Conservation (phyloP, 2,888 invertebrate species). For the Platycheirus rosarum region DNA sequence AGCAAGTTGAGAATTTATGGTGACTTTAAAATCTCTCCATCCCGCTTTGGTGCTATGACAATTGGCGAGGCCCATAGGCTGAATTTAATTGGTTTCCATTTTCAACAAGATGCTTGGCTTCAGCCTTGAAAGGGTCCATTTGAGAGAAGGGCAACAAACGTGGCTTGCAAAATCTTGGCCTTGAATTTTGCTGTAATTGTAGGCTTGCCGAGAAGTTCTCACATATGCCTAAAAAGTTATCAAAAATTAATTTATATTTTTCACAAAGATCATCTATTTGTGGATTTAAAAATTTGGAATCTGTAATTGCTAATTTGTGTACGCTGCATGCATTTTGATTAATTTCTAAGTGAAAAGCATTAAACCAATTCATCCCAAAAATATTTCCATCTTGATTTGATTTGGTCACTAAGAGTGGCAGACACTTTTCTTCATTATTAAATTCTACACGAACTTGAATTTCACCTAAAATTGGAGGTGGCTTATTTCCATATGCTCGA, state of each 20-base stretch:
- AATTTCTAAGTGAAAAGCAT: background rate
- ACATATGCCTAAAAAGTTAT: background rate
- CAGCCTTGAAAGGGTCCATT: conserved; percentile 33
- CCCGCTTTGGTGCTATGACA: conserved; percentile 77
- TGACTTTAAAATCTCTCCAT: conserved; percentile 74
- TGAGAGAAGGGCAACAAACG: conserved; percentile 75
- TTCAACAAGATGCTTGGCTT: conserved; percentile 57
- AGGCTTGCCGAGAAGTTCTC: no score
- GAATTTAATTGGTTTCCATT: conserved; percentile 69
- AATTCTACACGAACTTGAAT: background rate
- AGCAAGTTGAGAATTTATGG: conserved; percentile 75
- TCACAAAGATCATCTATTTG: background rate
- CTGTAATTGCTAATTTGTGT: background rate
- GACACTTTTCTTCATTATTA: background rate
- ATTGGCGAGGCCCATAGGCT: conserved; percentile 78
- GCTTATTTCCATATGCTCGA: no score
- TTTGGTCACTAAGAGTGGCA: background rate
- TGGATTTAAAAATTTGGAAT: background rate
- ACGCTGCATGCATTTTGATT: background rate
- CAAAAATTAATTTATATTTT: background rate
- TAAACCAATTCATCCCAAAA: conserved; percentile 3
- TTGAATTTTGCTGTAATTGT: no score
- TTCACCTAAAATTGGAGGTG: background rate
- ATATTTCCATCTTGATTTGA: background rate
- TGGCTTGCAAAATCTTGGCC: conserved; percentile 57